phyloP scores from a whole-genome alignment of 2,888 invertebrate species.

The Anagyrus pseudococci region DNA sequence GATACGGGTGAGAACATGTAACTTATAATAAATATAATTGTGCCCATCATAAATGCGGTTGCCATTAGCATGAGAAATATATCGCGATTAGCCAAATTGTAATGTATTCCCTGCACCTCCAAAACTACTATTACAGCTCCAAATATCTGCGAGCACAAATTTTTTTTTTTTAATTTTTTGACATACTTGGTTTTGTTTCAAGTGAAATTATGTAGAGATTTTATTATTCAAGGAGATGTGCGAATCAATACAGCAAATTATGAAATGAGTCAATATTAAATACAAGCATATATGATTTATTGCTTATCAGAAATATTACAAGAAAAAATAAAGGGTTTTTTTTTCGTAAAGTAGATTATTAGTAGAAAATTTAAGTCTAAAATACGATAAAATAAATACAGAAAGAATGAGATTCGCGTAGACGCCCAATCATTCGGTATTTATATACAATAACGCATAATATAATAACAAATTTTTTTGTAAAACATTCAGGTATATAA shows the following conservation, averaged over 20 bases:
- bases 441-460: no score
- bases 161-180: neutral
- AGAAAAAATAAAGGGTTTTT: neutral
- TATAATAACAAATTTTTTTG: no score
- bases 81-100: slow-evolving; percentile 3
- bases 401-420: no score
- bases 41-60: slow-evolving; percentile 37
- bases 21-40: slow-evolving; percentile 35
- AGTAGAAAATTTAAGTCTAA: neutral
- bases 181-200: neutral
- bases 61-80: slow-evolving; percentile 34
- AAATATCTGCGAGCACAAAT: slow-evolving; percentile 15
- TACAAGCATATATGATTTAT: neutral
- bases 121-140: slow-evolving; percentile 32
- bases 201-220: neutral
- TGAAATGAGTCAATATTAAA: neutral
- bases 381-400: no score
- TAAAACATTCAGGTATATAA: no score
- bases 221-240: neutral
- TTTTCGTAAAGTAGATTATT: neutral
- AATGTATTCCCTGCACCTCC: slow-evolving; percentile 25
- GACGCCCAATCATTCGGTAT: no score
- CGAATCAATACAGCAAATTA: neutral
- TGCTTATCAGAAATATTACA: neutral
- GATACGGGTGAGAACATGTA: slow-evolving; percentile 37